These are phyloP conservation scores for Heterodera filipjevi DNA, from an alignment of 2,888 invertebrate species.

Conservation along the genomic window DNA sequence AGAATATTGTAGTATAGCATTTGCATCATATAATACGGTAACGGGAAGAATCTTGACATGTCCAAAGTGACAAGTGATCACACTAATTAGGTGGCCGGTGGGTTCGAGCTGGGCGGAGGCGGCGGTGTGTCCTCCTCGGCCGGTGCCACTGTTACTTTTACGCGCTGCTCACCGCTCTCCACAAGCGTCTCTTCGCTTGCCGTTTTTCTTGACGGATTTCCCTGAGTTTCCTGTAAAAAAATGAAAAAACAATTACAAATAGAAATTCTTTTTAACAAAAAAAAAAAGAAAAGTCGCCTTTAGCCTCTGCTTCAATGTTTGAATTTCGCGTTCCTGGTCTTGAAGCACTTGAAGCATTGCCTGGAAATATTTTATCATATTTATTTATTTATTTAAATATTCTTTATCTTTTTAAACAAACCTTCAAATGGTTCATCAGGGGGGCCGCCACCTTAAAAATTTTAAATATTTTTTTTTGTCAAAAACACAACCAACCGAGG, in stretches of 20 bases:
- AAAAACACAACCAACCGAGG: slow-evolving; percentile 39
- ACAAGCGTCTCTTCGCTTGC: slow-evolving; percentile 25
- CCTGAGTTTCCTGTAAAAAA: slow-evolving; percentile 17
- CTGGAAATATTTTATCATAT: background rate
- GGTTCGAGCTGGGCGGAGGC: background rate
- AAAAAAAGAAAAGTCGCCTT: background rate
- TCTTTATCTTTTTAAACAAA: background rate
- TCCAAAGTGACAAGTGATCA: background rate
- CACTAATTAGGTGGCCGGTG: background rate
- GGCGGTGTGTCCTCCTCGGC: background rate
- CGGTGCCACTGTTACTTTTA: background rate
- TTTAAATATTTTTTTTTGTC: background rate
- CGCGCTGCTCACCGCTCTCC: background rate
- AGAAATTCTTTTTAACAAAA: background rate
- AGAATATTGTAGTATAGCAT: too few relatives aligned
- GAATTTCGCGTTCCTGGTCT: slow-evolving; percentile 51
- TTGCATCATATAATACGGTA: background rate
- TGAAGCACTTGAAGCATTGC: slow-evolving; percentile 62
- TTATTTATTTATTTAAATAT: background rate
- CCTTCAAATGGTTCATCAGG: slow-evolving; percentile 64
- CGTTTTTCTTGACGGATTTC: slow-evolving; percentile 18
- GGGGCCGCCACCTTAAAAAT: slow-evolving; percentile 59
- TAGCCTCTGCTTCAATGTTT: slow-evolving; percentile 7
- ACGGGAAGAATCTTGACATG: background rate
- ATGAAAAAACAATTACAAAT: background rate